These are phyloP conservation scores for Zaprionus nigranus DNA, from an alignment of 1,140 invertebrate species.

Conservation along the genomic window DNA sequence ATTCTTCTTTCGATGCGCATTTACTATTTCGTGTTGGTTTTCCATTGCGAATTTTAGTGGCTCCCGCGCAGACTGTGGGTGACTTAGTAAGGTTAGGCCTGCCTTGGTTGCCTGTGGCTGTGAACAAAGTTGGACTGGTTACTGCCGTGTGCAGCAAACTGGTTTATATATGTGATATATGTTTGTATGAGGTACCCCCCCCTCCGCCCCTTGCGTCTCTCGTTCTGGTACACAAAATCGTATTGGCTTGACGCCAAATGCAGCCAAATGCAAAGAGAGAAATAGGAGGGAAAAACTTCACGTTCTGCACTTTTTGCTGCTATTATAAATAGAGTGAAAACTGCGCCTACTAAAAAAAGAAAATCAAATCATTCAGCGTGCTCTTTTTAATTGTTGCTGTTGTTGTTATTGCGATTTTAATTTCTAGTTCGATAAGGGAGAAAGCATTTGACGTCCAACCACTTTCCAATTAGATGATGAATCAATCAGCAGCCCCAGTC, in stretches of 20 bases:
- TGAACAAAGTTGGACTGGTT: slow-evolving; percentile 59
- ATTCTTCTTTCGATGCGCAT: slow-evolving; percentile 49
- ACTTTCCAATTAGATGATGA: slow-evolving; percentile 32
- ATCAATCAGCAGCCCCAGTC: slow-evolving; percentile 18
- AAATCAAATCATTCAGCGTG: slow-evolving; percentile 27
- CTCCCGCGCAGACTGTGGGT: slow-evolving; percentile 33
- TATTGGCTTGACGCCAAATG: slow-evolving; percentile 70
- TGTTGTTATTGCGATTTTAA: slow-evolving; percentile 24
- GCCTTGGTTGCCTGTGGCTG: slow-evolving; percentile 22
- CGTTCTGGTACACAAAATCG: slow-evolving; percentile 32
- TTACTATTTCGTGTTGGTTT: slow-evolving; percentile 45
- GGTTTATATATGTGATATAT: slow-evolving; percentile 59
- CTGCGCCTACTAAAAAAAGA: slow-evolving; percentile 49
- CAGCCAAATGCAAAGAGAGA: slow-evolving; percentile 45
- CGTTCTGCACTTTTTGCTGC: slow-evolving; percentile 58
- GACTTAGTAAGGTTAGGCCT: slow-evolving; percentile 41
- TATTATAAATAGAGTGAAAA: slow-evolving; percentile 80
- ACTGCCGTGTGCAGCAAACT: slow-evolving; percentile 59
- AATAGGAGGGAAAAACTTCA: slow-evolving; percentile 51
- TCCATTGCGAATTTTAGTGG: slow-evolving; percentile 64
- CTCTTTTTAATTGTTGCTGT: too few relatives aligned
- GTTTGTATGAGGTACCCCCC: too few relatives aligned
- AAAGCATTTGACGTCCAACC: slow-evolving; percentile 27
- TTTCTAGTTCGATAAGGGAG: slow-evolving; percentile 28
- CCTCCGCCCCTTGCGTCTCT: not conserved